These are phyloP conservation scores for Rutpela maculata DNA, from an alignment of 2,888 invertebrate genomes.

Conservation along the genomic window DNA sequence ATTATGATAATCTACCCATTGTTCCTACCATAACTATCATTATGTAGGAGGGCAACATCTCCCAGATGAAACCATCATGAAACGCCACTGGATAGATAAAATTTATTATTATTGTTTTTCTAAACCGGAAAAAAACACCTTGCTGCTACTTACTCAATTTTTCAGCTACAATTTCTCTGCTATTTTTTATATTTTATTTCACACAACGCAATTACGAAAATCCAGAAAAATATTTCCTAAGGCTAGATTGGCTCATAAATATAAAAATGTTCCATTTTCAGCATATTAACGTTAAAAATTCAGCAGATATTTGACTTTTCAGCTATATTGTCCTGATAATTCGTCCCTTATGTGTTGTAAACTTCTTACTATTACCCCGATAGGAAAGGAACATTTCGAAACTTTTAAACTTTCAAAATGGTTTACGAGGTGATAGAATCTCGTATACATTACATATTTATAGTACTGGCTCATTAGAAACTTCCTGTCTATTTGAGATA, in stretches of 20 bases:
- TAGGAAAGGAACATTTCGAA: constrained; percentile 57
- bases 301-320: constrained; percentile 60
- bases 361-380: constrained; percentile 58
- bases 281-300: constrained; percentile 59
- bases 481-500: constrained; percentile 27
- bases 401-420: constrained; percentile 58
- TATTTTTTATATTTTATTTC: background rate
- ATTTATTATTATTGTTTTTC: too few species aligned
- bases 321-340: constrained; percentile 61
- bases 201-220: background rate
- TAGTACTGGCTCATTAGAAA: constrained; percentile 33
- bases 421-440: constrained; percentile 64
- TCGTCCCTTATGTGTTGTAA: constrained; percentile 60
- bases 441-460: constrained; percentile 56
- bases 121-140: too few species aligned
- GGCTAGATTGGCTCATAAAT: constrained; percentile 36
- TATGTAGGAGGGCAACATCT: too few species aligned
- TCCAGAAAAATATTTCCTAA: constrained; percentile 10
- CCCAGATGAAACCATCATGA: too few species aligned
- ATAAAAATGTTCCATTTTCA: constrained; percentile 45
- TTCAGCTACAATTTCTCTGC: background rate
- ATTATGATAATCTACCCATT: too few species aligned
- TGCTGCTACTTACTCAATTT: background rate
- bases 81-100: too few species aligned
- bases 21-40: too few species aligned